Evolutionary conservation across 2,113 vertebrate genomes (phyloP), one percentile per base, ranked within the genome.

Genomic region (Meleagris gallopavo): DNA sequence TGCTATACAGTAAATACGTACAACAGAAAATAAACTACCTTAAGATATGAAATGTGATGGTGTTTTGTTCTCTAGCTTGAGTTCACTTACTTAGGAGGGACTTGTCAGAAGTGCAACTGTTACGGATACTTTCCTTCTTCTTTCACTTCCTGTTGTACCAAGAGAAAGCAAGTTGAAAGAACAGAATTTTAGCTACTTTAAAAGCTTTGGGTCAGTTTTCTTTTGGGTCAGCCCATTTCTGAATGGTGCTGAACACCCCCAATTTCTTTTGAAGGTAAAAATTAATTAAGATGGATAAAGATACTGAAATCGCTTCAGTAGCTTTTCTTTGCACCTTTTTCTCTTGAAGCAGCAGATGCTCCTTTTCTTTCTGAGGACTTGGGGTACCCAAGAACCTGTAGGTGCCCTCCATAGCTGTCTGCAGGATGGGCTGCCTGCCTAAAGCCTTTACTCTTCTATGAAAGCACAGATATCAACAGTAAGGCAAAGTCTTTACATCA

Each of bases 1-100:
- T 91, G 36, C 30, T 91, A 29, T 78, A 17, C 40, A 76, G 14
- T 80, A 76, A 78, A 10, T 3, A 74, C 46, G 34, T 90, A 91
- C 24, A 52, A 55, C 22, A 74, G 70, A 95, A 94, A 96, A 96
- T 96, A 97, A 96, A 96, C 12, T 55, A 43, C 25, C 77, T 90
- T 21, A 72, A 88, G 25, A 90, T 83, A 61, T 29, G 2, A 41
- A 9, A 60, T 70, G 80, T 86, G 32, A 38, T 86, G 76, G 7
- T 2, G 64, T 81, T 90, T 83, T 88, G 32, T 93, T 88, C 46
- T 81, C 14, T 52, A 77, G 38, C 6, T 11, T 4, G 2, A 60
- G 32, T 27, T 21, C n/a, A 46, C 6, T 74, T 45, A 62, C 19
- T 41, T 38, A 54, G 15, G 25, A 82, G 54, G 54, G 7, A 50